Base-by-base conservation (phyloP, 1,140 invertebrate species). In the Hylaeus anthracinus region DNA sequence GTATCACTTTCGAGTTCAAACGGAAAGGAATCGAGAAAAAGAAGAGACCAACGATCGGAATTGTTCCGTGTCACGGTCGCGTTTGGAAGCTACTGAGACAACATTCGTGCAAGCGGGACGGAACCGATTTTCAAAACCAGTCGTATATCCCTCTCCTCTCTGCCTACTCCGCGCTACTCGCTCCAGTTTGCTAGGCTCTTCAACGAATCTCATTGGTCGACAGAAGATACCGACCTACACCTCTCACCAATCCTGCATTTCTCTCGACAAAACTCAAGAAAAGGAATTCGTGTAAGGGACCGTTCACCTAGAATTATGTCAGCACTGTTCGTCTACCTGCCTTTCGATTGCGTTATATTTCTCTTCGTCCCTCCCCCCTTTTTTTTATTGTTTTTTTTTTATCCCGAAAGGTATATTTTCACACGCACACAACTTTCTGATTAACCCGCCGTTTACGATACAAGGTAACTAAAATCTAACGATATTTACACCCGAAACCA, bases 121-220 rank as follows among this genome's bases (percentile, higher is more conserved):
- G 55, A 81, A 85, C 79, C 60, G 84, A 82, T 85, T 86, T 86
- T 86, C 74, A 75, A 86, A 86, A 86, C 73, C 43, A 74, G 72
- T 83, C 73, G 64, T 63, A 75, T 69, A 72, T 69, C 64, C 72
- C 64, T 65, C 78, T 67, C 72, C 55, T 61, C 72, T 12, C 64
- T 63, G 15, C 26, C 26, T 26, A 26, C 15, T 55, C 39, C 79
- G 6, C 69, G 51, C 37, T 15, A 37, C 69, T 15, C 70, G n/a
- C 43, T 67, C 72, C 12, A 61, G 56, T 14, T 43, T n/a, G n/a
- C 39, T 37, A 10, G 45, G 26, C 37, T 43, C 77, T 43, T 26
- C 37, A 43, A 55, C 61, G 71, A 73, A 64, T 64, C 58, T 43
- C 63, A 79, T 79, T 79, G 77, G 71, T 2, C 45, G 45, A 51